A percentile compares a stretch with the other conserved stretches of the same genome.
Conservation (phyloP, 2,888 invertebrate genomes). For the Yponomeuta malinellus region DNA sequence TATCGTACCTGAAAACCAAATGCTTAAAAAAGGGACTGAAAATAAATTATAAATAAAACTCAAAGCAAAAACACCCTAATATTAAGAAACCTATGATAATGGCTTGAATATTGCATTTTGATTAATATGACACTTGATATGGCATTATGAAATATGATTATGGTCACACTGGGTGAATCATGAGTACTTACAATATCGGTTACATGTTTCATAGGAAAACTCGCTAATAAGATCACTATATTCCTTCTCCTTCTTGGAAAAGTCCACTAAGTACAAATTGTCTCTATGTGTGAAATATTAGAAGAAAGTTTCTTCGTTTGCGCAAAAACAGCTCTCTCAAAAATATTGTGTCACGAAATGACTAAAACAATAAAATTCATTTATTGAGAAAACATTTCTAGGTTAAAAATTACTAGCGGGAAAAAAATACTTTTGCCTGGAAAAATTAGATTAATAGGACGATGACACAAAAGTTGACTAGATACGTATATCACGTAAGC, state of each 20-base stretch:
- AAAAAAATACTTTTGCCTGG: too few species aligned
- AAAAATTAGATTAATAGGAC: not conserved
- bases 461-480: conserved; percentile 6
- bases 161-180: not conserved
- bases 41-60: not conserved
- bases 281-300: too few species aligned
- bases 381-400: not conserved
- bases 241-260: too few species aligned
- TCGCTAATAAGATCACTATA: too few species aligned
- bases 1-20: not conserved
- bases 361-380: too few species aligned
- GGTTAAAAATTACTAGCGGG: too few species aligned
- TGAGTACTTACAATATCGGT: not conserved
- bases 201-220: too few species aligned
- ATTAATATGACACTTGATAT: not conserved
- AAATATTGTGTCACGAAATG: too few species aligned
- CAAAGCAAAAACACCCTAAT: not conserved
- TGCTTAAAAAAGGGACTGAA: not conserved
- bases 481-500: not conserved
- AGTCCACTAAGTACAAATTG: too few species aligned
- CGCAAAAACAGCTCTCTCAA: too few species aligned
- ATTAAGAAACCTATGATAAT: not conserved
- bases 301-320: too few species aligned
- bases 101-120: not conserved
- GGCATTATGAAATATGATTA: not conserved